Evolutionary conservation across 1,140 invertebrate genomes (phyloP).

Genomic region (Ceratoteleas bidentatus): DNA sequence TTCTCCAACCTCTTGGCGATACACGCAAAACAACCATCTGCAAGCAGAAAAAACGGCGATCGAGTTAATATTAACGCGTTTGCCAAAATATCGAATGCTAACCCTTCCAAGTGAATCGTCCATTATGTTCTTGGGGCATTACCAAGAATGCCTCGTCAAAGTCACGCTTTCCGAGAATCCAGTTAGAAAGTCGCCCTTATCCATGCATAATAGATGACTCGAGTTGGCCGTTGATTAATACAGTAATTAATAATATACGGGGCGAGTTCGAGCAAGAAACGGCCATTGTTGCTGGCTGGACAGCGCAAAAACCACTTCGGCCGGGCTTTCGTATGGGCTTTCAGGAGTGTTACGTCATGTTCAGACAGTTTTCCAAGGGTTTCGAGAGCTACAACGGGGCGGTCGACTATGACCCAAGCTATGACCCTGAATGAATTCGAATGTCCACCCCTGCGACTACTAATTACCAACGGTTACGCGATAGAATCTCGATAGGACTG

Average conservation of each 20-base stretch:
- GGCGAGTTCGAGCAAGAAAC: constrained; percentile 72
- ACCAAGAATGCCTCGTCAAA: constrained; percentile 64
- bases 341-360: constrained; percentile 80
- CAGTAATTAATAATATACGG: constrained; percentile 81
- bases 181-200: constrained; percentile 73
- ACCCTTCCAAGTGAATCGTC: constrained; percentile 17
- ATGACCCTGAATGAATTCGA: constrained; percentile 75
- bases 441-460: constrained; percentile 73
- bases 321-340: constrained; percentile 67
- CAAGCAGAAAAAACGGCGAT: constrained; percentile 53
- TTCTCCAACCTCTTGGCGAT: constrained; percentile 74
- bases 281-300: constrained; percentile 77
- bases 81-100: constrained; percentile 15
- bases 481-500: constrained; percentile 73
- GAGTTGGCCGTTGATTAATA: constrained; percentile 79
- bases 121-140: constrained; percentile 52
- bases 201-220: constrained; percentile 79
- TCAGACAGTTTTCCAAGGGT: constrained; percentile 78
- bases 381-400: constrained; percentile 63
- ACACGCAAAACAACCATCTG: constrained; percentile 74
- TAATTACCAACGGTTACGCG: constrained; percentile 71
- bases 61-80: constrained; percentile 3
- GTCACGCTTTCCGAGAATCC: constrained; percentile 59
- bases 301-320: constrained; percentile 74
- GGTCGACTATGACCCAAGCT: constrained; percentile 40